Evolutionary conservation across 1,140 invertebrate genomes (phyloP), one percentile per base, ranked within the genome.

Genomic region (Drosophila sulfurigaster): DNA sequence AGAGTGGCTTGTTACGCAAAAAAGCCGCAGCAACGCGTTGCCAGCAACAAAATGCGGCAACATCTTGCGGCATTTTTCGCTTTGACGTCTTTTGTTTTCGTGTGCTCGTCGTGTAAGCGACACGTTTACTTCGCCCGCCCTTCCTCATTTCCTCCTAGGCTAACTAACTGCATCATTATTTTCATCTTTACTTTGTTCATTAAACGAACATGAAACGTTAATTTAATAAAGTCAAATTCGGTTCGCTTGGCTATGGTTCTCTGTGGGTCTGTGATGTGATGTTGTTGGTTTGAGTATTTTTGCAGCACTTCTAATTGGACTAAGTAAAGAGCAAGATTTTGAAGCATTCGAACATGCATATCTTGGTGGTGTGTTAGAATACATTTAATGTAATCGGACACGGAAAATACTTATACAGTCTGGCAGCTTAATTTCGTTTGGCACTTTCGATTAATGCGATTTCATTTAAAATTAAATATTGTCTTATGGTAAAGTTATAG

Each of bases 131-230:
- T 57, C 49, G 25, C 35, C 13, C 48, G 5, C 28, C 3, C 28
- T 10, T 10, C 16, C 30, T 8, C 13, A 10, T 51, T 11, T 35
- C 10, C 8, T 7, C 28, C 54, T 43, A 10, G 10, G 43, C 59
- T 65, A 58, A 75, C 72, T 78, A 56, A 76, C 16, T 81, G 83
- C 85, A 88, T 88, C 86, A 88, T 89, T 89, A 89, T 89, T 89
- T 89, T 81, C 81, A 75, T 89, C 86, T 81, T 78, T 85, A 52
- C 79, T 90, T 89, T 89, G 85, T 89, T 89, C 85, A 89, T 89
- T 90, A 89, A 89, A 89, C 78, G 85, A 90, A 89, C 85, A 89
- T 89, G 85, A 89, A 90, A 89, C 85, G 85, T 89, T 89, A 89
- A 89, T 89, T 89, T 89, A 89, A 89, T 89, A 89, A 90, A 89